Evolutionary conservation across 2,888 invertebrate genomes (phyloP).

Genomic region (Drosophila rellima): DNA sequence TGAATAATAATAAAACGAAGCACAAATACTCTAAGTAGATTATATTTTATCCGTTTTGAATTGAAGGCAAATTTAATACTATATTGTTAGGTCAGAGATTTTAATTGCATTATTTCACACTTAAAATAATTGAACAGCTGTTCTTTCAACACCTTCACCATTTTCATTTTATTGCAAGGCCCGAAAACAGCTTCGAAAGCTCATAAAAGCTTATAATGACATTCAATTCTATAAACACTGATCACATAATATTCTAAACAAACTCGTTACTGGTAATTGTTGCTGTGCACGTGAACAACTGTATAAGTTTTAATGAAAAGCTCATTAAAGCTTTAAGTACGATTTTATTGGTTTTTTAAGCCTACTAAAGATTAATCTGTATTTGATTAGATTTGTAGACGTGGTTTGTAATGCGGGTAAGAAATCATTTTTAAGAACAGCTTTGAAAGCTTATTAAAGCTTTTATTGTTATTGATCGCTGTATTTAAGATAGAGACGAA

Average conservation of each 20-base stretch:
- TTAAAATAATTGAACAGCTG: slow-evolving; percentile 34
- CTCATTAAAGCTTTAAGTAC: slow-evolving; percentile 2
- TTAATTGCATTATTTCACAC: slow-evolving; percentile 2
- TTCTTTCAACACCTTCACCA: slow-evolving; percentile 4
- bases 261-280: not conserved
- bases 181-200: slow-evolving; percentile 21
- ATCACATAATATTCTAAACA: slow-evolving; percentile 11
- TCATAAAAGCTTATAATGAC: slow-evolving; percentile 14
- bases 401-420: not conserved
- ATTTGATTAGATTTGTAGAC: not conserved
- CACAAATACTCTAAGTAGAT: slow-evolving; percentile 17
- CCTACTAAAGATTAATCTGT: not conserved
- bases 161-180: slow-evolving; percentile 9
- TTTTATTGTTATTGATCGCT: not conserved
- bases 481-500: not conserved
- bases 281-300: slow-evolving; percentile 8
- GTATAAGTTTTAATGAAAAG: slow-evolving; percentile 3
- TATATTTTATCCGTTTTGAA: not conserved
- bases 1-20: not conserved
- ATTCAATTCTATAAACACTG: not conserved
- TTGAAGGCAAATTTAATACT: slow-evolving; percentile 1
- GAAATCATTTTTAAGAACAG: not conserved
- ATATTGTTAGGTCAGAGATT: slow-evolving; percentile 10
- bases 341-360: not conserved
- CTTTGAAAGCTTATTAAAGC: slow-evolving; percentile 7